A percentile compares a stretch with the other conserved stretches of the same genome.
Conservation (phyloP, 1,140 invertebrate species). For the Anoplolepis gracilipes region DNA sequence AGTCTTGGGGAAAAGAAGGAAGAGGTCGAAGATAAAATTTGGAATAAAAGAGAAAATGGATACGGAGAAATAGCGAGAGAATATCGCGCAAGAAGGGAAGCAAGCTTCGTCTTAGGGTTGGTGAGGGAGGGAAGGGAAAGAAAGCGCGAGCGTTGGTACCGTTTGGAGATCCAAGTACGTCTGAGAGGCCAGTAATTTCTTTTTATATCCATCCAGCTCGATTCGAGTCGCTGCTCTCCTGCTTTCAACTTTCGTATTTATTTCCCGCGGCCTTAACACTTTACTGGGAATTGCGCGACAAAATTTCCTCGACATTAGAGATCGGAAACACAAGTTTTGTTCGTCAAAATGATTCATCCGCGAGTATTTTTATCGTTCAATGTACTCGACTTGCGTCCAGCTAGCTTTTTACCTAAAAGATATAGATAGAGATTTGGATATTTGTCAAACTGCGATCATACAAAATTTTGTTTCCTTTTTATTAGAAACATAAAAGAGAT, state of each 20-base stretch:
- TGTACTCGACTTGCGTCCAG: not conserved
- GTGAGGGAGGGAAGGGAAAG: not conserved
- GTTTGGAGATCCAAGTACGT: slow-evolving; percentile 67
- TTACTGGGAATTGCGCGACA: slow-evolving; percentile 31
- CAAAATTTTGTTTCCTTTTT: too few relatives aligned
- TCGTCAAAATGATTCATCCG: slow-evolving; percentile 7
- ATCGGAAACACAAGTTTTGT: slow-evolving; percentile 46
- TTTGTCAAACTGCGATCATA: too few relatives aligned
- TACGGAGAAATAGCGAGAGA: slow-evolving; percentile 28
- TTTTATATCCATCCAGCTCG: slow-evolving; percentile 72
- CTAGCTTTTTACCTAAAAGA: not conserved
- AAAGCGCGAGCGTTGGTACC: slow-evolving; percentile 8
- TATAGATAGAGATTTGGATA: too few relatives aligned
- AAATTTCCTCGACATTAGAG: slow-evolving; percentile 1
- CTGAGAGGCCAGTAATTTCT: slow-evolving; percentile 76
- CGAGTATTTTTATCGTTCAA: not conserved
- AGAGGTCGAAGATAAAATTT: slow-evolving; percentile 45
- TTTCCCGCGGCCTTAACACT: slow-evolving; percentile 47
- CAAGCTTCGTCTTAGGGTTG: slow-evolving; percentile 8
- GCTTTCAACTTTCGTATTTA: slow-evolving; percentile 63
- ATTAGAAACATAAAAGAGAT: too few relatives aligned
- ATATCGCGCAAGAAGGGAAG: slow-evolving; percentile 41
- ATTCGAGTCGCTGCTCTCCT: slow-evolving; percentile 63
- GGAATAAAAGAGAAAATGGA: slow-evolving; percentile 49
- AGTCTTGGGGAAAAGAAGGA: slow-evolving; percentile 52